Evolutionary conservation across 1,140 invertebrate species (phyloP).

Genomic region (Drosophila murphyi): DNA sequence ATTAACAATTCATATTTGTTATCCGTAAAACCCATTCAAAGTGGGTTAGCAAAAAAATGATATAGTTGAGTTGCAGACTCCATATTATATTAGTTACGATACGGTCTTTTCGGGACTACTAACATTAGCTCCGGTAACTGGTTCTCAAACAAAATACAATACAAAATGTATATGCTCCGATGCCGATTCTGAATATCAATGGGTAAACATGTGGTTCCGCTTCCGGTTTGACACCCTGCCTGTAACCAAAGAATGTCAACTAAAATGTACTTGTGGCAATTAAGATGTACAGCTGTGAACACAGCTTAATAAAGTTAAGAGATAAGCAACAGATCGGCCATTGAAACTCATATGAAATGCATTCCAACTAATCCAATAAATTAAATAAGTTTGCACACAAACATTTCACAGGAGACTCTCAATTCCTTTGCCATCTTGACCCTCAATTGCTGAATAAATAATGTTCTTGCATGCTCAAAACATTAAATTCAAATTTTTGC

Average conservation of each 20-base stretch:
- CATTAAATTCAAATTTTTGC: conserved; percentile 30
- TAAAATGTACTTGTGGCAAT: conserved; percentile 12
- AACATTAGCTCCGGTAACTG: too few species aligned
- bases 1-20: too few species aligned
- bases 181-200: too few species aligned
- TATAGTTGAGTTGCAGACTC: too few species aligned
- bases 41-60: too few species aligned
- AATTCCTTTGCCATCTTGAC: conserved; percentile 7
- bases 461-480: conserved; percentile 41
- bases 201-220: too few species aligned
- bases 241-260: conserved; percentile 9
- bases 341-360: conserved; percentile 48
- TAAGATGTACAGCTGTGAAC: conserved; percentile 9
- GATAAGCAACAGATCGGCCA: conserved; percentile 14
- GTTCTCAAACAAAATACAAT: too few species aligned
- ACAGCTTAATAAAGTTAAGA: conserved; percentile 27
- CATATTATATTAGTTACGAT: too few species aligned
- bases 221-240: too few species aligned
- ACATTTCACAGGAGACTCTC: not conserved
- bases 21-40: too few species aligned
- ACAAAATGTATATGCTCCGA: too few species aligned
- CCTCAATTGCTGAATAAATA: conserved; percentile 54
- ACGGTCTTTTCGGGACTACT: too few species aligned
- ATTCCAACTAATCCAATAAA: conserved; percentile 70
- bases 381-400: conserved; percentile 29